These are phyloP conservation scores for Cotesia typhae DNA, from an alignment of 1,140 invertebrate genomes.

Conservation along the genomic window DNA sequence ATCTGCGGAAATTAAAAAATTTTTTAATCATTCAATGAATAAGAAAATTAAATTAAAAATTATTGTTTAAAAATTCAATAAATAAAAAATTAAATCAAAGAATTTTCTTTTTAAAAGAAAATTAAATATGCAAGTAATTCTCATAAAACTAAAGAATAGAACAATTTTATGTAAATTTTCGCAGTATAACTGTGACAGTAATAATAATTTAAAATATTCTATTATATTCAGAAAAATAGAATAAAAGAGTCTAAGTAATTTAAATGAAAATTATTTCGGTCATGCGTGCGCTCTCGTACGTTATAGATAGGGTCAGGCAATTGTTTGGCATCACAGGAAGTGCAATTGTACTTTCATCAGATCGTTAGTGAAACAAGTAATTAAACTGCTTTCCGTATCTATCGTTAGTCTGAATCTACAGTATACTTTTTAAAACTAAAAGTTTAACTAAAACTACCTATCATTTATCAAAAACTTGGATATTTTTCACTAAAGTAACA, in stretches of 20 bases:
- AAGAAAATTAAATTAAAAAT: too few species aligned
- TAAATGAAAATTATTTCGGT: conserved; percentile 19
- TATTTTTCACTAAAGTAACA: too few species aligned
- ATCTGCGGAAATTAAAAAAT: too few species aligned
- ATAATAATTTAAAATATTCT: background rate
- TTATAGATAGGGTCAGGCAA: background rate
- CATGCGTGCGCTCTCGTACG: background rate
- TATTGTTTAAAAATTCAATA: too few species aligned
- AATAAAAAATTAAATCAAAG: too few species aligned
- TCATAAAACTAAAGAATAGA: too few species aligned
- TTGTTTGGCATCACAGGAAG: background rate
- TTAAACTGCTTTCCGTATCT: conserved; percentile 20
- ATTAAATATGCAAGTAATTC: too few species aligned
- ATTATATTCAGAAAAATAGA: background rate
- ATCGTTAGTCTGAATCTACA: background rate
- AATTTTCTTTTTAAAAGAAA: too few species aligned
- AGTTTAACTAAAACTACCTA: conserved; percentile 1
- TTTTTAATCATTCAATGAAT: too few species aligned
- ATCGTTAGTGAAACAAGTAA: conserved; percentile 13
- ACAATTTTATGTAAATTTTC: too few species aligned
- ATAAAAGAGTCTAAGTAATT: background rate
- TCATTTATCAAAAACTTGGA: too few species aligned
- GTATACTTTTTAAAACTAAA: background rate
- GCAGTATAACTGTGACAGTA: too few species aligned
- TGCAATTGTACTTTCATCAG: conserved; percentile 24